Evolutionary conservation across 2,113 vertebrate species (phyloP), one percentile per base, ranked within the genome.

Genomic region (Delphinapterus leucas): DNA sequence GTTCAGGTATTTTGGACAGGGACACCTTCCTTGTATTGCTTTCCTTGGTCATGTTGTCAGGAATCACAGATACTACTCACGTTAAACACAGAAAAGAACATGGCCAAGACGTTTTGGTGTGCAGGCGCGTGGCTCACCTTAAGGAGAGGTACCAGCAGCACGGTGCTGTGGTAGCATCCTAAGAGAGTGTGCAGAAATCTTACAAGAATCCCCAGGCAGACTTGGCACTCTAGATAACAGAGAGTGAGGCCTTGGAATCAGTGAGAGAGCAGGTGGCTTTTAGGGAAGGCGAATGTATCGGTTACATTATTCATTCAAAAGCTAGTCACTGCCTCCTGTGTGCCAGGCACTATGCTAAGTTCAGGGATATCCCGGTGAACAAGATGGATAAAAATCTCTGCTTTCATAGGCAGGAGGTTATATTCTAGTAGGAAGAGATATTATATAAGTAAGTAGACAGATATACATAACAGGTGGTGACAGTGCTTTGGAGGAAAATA

Each of bases 391-490:
- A 15, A 65, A 49, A 61, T 23, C 65, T 86, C n/a, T 73, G 20
- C 23, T 21, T 68, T 85, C 26, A 4, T 3, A 31, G 31, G 11
- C 2, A 90, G 58, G 2, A 89, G 55, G 15, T 36, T 44, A 18
- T 38, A 36, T 65, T 38, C 33, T 82, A 68, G 58, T 13, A 55
- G 49, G 5, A 88, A n/a, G 23, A 41, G 63, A 26, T 55, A 28
- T 26, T 33, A 71, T 38, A 71, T 70, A 70, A 68, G 10, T 3
- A 76, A 67, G 38, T 12, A 70, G 67, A 83, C 58, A 70, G 36
- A 65, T n/a, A 68, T 3, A n/a, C 31, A 5, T 23, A 3, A 5
- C 3, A 0, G 21, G 3, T 53, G 6, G 0, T 88, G 44, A 47
- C 20, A 65, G 2, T 76, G 25, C 38, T 65, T 84, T 65, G 23